Base-by-base conservation (phyloP, 2,113 vertebrate genomes). In the Tympanuchus pallidicinctus region DNA sequence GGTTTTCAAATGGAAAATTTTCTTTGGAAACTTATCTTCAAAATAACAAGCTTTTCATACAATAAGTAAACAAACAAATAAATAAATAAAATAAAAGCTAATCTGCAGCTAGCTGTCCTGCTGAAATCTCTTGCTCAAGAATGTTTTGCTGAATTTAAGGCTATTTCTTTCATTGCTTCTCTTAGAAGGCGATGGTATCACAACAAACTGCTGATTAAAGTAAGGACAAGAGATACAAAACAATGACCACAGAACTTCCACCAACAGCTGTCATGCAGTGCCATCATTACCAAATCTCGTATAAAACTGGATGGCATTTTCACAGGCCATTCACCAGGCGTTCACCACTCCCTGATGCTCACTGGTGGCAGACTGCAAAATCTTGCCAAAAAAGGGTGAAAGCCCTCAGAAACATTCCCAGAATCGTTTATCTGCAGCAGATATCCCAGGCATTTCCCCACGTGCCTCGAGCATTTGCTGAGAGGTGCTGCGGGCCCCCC, bases 71-170 rank as follows among this genome's bases (percentile, higher is more conserved):
- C 11, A 65, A 65, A 42, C 6, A 42, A 48, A 50, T 13, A 50
- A 50, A 50, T 25, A 48, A 42, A 61, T 48, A 60, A 50, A 54
- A 22, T n/a, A 5, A 1, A 15, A 60, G 50, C 66, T 78, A 45
- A 57, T 67, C 86, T 81, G 28, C 89, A 92, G 65, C 7, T 43
- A 82, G 66, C 61, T 92, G 65, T 59, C 20, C 76, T 72, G 45
- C 34, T 45, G 64, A 86, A 86, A 72, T 72, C 52, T 78, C 42
- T 40, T 48, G 5, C 65, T 84, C 32, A 66, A 59, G 69, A 48
- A 84, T n/a, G 48, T 75, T 89, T 78, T 88, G 81, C 95, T 92
- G 83, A 84, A 77, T 57, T 92, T 88, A 77, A 57, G 86, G 66
- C 54, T 76, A 48, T 86, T 86, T 73, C 66, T 82, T 90, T 73